Conservation (phyloP, 1,140 invertebrate species). For the Drosophila subpulchrella region DNA sequence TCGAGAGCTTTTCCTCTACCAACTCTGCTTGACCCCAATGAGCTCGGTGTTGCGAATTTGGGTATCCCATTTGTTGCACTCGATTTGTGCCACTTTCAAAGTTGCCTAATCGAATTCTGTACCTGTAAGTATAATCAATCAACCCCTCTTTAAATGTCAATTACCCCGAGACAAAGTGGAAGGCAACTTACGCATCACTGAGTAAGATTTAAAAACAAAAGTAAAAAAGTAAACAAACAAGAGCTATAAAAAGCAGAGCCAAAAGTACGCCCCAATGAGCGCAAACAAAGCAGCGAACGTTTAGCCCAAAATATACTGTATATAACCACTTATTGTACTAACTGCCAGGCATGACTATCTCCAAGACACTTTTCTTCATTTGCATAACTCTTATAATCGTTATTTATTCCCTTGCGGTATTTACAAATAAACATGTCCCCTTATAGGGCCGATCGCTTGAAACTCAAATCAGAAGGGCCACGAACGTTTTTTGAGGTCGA, state of each 20-base stretch:
- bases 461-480: conserved; percentile 21
- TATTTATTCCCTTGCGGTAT: conserved; percentile 10
- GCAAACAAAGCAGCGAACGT: conserved; percentile 17
- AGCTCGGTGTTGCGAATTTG: conserved; percentile 50
- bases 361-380: conserved; percentile 22
- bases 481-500: conserved; percentile 62
- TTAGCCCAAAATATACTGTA: conserved; percentile 24
- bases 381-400: conserved; percentile 23
- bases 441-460: conserved; percentile 17
- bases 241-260: conserved; percentile 5
- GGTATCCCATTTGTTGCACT: conserved; percentile 17
- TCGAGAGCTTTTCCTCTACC: conserved; percentile 37
- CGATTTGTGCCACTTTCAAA: background rate
- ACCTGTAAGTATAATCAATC: background rate
- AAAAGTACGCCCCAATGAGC: conserved; percentile 22
- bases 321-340: conserved; percentile 10
- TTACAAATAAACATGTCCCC: conserved; percentile 19
- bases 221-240: conserved; percentile 36
- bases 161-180: conserved; percentile 14
- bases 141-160: conserved; percentile 10
- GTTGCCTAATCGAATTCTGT: conserved; percentile 7
- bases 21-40: conserved; percentile 52
- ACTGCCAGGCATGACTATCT: conserved; percentile 14
- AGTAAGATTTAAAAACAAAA: conserved; percentile 26
- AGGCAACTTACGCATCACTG: conserved; percentile 20